These are phyloP conservation scores for Ctenodactylus gundi DNA, from an alignment of 2,113 vertebrate species.

Conservation along the genomic window DNA sequence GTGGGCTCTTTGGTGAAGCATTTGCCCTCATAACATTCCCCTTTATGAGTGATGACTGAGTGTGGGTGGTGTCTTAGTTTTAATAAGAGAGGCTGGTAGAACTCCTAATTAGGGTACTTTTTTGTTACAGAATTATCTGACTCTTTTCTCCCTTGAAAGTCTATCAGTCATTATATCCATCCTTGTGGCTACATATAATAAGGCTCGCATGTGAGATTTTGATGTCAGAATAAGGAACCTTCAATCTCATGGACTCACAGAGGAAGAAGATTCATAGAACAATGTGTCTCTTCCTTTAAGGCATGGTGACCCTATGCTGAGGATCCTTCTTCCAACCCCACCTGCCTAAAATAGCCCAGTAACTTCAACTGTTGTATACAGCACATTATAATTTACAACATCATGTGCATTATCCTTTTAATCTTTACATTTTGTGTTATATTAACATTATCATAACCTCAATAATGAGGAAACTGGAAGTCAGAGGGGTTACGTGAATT, in stretches of 20 bases:
- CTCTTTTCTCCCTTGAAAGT: conserved; percentile 17
- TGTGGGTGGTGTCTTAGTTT: not conserved
- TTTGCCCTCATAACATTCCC: not conserved
- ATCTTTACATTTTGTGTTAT: not conserved
- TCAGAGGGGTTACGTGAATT: not conserved
- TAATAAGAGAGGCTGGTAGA: not conserved
- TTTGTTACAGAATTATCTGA: not conserved
- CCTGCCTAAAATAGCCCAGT: not conserved
- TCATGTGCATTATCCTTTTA: not conserved
- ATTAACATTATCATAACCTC: not conserved
- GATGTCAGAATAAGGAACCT: not conserved
- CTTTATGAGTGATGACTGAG: not conserved
- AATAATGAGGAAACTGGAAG: not conserved
- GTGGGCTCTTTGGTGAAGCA: not conserved
- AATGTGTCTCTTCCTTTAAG: not conserved
- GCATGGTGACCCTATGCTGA: not conserved
- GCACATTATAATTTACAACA: not conserved
- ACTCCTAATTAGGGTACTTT: not conserved
- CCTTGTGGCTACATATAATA: not conserved
- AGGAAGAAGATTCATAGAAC: not conserved
- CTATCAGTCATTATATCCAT: not conserved
- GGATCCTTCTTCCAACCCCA: not conserved
- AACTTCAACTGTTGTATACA: not conserved
- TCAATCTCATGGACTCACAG: not conserved
- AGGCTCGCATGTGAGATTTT: not conserved